These are phyloP conservation scores for Hirtodrosophila confusa DNA, from an alignment of 2,888 invertebrate species.

Conservation along the genomic window DNA sequence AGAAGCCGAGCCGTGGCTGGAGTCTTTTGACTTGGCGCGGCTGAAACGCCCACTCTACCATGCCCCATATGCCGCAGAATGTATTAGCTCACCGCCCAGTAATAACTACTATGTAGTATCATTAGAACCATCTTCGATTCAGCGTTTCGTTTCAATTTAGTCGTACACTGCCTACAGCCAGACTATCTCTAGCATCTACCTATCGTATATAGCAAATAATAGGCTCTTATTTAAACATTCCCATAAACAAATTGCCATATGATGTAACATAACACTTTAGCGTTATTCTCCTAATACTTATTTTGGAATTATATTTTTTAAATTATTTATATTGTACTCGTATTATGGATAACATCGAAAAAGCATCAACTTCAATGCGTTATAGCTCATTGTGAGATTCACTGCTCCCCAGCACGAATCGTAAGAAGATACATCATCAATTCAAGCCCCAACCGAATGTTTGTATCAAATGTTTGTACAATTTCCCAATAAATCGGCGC, in stretches of 20 bases:
- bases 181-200: constrained; percentile 11
- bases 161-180: constrained; percentile 20
- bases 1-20: constrained; percentile 76
- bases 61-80: constrained; percentile 66
- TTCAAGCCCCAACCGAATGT: constrained; percentile 65
- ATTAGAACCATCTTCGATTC: constrained; percentile 64
- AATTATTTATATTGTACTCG: constrained; percentile 56
- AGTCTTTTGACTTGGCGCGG: constrained; percentile 82
- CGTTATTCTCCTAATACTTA: constrained; percentile 18
- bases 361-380: neutral
- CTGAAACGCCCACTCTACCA: constrained; percentile 39
- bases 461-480: constrained; percentile 82
- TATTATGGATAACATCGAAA: constrained; percentile 11
- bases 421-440: constrained; percentile 26
- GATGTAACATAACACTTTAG: constrained; percentile 35
- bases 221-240: constrained; percentile 47
- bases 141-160: constrained; percentile 19
- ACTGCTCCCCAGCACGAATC: constrained; percentile 5
- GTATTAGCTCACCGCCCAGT: constrained; percentile 73
- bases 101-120: constrained; percentile 83
- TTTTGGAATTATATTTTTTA: constrained; percentile 41
- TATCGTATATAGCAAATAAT: constrained; percentile 57
- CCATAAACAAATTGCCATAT: constrained; percentile 62
- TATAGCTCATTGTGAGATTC: constrained; percentile 1
- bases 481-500: constrained; percentile 36